Percentiles rank a stretch among this genome's conserved stretches.
phyloP scores from a whole-genome alignment of 1,140 invertebrate species.

The Atta colombica region DNA sequence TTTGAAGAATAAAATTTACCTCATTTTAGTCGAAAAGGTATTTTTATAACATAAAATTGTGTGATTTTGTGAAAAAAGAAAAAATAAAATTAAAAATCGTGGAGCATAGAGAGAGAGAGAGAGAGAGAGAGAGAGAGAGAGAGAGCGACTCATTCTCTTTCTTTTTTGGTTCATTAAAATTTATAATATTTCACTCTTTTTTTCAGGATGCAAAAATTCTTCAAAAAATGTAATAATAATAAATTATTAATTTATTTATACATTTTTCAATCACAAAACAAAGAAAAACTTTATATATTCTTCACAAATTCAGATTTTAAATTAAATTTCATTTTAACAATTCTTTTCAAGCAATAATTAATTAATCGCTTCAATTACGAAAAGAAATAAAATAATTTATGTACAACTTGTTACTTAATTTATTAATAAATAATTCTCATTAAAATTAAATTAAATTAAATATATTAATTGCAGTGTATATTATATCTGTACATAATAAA shows the following conservation, averaged over 20 bases:
- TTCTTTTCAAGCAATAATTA: constrained; percentile 1
- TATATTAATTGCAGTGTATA: no score
- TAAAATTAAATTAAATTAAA: no score
- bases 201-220: neutral
- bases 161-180: constrained; percentile 5
- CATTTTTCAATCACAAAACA: no score
- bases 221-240: no score
- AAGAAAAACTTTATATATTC: no score
- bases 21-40: neutral
- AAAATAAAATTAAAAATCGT: neutral
- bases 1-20: neutral
- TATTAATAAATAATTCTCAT: constrained; percentile 6
- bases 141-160: neutral
- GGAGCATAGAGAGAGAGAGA: neutral
- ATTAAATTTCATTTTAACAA: neutral
- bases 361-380: neutral
- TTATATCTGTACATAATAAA: neutral
- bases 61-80: neutral
- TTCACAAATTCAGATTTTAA: no score
- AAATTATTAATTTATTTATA: no score
- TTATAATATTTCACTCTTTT: neutral
- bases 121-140: no score
- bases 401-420: neutral
- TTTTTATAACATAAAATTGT: constrained; percentile 3
- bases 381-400: neutral